These are phyloP conservation scores for Muntiacus reevesi DNA, from an alignment of 2,113 vertebrate genomes.

Conservation along the genomic window DNA sequence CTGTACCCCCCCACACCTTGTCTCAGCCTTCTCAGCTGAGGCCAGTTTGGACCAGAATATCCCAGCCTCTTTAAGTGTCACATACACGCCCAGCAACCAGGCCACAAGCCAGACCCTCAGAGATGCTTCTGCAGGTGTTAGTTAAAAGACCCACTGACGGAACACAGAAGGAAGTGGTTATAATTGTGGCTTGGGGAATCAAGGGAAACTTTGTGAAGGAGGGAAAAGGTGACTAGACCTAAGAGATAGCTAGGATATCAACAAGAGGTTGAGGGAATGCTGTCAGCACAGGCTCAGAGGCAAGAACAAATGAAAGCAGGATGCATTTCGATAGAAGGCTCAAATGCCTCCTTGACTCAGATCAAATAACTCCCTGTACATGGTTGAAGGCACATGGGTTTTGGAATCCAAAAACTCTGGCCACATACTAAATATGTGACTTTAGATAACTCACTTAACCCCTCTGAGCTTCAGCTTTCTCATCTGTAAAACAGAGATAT, in stretches of 20 bases:
- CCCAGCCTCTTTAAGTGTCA: accelerated
- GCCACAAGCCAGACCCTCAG: background rate
- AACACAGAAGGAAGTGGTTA: background rate
- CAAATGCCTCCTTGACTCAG: background rate
- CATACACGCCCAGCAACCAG: background rate
- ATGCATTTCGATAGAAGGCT: background rate
- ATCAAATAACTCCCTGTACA: background rate
- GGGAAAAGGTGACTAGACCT: background rate
- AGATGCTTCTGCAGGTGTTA: background rate
- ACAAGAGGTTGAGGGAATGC: background rate
- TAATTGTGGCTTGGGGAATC: background rate
- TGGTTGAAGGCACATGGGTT: background rate
- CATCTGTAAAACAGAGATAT: background rate
- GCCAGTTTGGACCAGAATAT: background rate
- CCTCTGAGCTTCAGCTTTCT: background rate
- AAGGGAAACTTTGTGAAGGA: background rate
- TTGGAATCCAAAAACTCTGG: background rate
- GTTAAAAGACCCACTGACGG: background rate
- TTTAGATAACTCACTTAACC: background rate
- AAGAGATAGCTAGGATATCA: background rate
- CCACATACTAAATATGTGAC: background rate
- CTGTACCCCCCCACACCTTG: background rate
- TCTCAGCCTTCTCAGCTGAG: background rate
- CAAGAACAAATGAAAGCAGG: background rate
- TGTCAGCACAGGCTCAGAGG: background rate